Conservation (phyloP, 2,888 invertebrate genomes). For the Amphipoea lucens region DNA sequence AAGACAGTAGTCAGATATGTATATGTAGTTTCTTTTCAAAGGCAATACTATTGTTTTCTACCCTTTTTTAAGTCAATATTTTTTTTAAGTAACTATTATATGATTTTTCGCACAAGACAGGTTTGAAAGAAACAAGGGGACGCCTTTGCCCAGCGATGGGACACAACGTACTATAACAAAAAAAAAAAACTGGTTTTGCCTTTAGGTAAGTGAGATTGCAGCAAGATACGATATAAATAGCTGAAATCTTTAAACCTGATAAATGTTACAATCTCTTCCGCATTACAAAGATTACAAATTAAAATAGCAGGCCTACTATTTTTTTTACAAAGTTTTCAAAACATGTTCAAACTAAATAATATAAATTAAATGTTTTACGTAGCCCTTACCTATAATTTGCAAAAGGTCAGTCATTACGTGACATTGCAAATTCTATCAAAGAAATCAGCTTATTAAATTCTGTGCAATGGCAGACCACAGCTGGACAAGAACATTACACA, state of each 20-base stretch:
- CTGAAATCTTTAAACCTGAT: not conserved
- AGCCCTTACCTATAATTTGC: not conserved
- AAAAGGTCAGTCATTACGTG: not conserved
- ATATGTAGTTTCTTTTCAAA: not conserved
- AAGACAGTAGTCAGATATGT: not conserved
- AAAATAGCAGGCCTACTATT: not conserved
- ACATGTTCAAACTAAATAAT: not conserved
- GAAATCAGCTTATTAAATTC: not conserved
- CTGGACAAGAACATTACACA: not conserved
- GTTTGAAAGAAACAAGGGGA: no score
- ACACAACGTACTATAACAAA: no score
- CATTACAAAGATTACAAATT: not conserved
- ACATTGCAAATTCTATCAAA: not conserved
- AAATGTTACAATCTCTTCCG: conserved; percentile 17
- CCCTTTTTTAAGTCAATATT: not conserved
- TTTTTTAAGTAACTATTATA: not conserved
- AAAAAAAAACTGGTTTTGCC: not conserved
- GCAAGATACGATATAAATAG: not conserved
- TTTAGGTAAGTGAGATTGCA: not conserved
- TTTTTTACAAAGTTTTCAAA: conserved; percentile 4
- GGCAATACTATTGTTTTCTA: not conserved
- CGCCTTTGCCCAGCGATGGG: no score
- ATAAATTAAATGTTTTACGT: not conserved
- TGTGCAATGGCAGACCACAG: not conserved
- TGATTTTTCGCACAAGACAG: not conserved